Evolutionary conservation across 2,797 vertebrate species (phyloP).

Genomic region (Sebastes vulpes): DNA sequence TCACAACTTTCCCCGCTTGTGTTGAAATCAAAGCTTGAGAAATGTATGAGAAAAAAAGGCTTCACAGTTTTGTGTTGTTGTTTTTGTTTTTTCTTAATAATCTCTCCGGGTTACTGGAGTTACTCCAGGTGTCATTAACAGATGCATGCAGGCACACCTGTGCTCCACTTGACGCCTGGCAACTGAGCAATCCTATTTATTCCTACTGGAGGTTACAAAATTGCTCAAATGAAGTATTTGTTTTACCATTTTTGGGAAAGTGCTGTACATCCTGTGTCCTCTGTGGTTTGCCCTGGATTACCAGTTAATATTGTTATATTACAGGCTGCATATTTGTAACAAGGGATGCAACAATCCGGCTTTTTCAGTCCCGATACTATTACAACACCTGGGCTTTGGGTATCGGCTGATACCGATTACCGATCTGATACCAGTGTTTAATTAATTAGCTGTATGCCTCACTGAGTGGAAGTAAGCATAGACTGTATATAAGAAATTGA

Average conservation of each 20-base stretch:
- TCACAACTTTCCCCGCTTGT: conserved; percentile 8
- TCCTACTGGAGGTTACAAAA: conserved; percentile 3
- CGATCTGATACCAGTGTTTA: too few relatives aligned
- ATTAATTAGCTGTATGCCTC: too few relatives aligned
- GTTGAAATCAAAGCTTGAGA: not conserved
- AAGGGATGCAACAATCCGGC: not conserved
- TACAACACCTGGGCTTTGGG: too few relatives aligned
- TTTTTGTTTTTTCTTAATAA: not conserved
- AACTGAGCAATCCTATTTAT: conserved; percentile 1
- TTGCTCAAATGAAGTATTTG: not conserved
- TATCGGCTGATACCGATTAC: too few relatives aligned
- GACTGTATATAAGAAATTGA: too few relatives aligned
- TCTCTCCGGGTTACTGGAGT: not conserved
- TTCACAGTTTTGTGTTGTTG: not conserved
- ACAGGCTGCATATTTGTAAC: not conserved
- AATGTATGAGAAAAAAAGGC: not conserved
- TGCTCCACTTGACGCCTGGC: conserved; percentile 3
- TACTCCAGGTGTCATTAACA: conserved; percentile 31
- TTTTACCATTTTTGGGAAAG: not conserved
- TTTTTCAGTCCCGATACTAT: not conserved
- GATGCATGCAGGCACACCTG: conserved; percentile 42
- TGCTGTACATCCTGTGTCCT: not conserved
- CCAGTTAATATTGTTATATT: not conserved
- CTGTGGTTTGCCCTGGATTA: not conserved
- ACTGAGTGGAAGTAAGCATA: too few relatives aligned